Evolutionary conservation across 92 coral and sea anemone genomes (phyloP), one percentile per base, ranked within the genome.

Genomic region (Porites evermanni): DNA sequence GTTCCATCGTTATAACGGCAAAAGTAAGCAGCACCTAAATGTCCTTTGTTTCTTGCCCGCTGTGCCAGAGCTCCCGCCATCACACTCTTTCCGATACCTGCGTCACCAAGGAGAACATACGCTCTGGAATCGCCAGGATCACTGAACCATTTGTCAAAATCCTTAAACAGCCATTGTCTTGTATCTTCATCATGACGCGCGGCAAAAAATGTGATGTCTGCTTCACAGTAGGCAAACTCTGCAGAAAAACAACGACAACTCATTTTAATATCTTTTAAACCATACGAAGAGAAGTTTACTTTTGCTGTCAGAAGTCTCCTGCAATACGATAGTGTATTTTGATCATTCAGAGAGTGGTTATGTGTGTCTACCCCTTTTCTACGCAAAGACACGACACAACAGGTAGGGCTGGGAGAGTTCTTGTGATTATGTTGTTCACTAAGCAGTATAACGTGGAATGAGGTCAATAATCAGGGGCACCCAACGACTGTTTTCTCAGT

Each of bases 41-140:
- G 69, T 38, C 78, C 63, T 18, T 21, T 23, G 0, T 1, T 58
- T 70, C 26, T 21, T 81, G 51, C 58, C 18, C 77, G 60, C 74
- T 89, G 29, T 2, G 89, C 78, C n/a, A 89, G 59, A 56, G 75
- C 93, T 58, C 79, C 93, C 20, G 93, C 93, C 53, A 86, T 32
- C 7, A 90, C 93, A 74, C 84, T 86, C 56, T 90, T 90, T 4
- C 93, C 93, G 12, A 90, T 78, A 67, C 83, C 93, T 64, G 93
- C 83, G 76, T 90, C 90, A 19, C 93, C 93, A 67, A 86, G 58
- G 63, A 90, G 88, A 8, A 90, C 85, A 26, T 80, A 90, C 60
- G 47, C 47, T 38, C 47, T 38, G 47, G 47, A 38, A 6, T 38
- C 47, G 47, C 47, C 47, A 38, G 47, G 87, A 32, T 81, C 63